A percentile compares a stretch with the other conserved stretches of the same genome.
These are phyloP conservation scores for Petrolisthes manimaculis DNA, from an alignment of 2,888 invertebrate species.

Conservation along the genomic window DNA sequence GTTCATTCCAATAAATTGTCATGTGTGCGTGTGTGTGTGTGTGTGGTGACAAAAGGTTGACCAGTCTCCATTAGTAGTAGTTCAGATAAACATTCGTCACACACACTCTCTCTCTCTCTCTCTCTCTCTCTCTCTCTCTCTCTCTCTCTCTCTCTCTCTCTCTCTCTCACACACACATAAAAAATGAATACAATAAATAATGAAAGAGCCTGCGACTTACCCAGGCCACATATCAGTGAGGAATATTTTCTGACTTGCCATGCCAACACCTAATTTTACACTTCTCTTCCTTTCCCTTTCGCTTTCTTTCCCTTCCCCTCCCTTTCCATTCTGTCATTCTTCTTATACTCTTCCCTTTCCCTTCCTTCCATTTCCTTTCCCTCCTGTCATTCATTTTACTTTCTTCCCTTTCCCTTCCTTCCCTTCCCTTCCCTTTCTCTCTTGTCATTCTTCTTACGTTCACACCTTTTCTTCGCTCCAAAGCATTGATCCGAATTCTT, in stretches of 20 bases:
- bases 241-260: too few species aligned
- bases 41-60: neutral
- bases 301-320: neutral
- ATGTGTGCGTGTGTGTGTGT: too few species aligned
- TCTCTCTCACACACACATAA: neutral
- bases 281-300: neutral
- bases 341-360: neutral
- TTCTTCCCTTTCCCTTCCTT: neutral
- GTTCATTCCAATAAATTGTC: too few species aligned
- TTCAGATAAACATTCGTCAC: neutral
- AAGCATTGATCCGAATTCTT: neutral
- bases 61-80: neutral
- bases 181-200: neutral
- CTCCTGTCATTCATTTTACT: neutral
- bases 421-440: neutral
- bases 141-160: neutral
- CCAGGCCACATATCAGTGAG: too few species aligned
- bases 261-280: too few species aligned
- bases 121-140: neutral
- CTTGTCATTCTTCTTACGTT: neutral
- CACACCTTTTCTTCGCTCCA: neutral
- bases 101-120: neutral
- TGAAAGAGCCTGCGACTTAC: too few species aligned
- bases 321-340: neutral
- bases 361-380: neutral